These are phyloP conservation scores for Graptemys geographica DNA, from an alignment of 2,797 vertebrate genomes.

Conservation along the genomic window DNA sequence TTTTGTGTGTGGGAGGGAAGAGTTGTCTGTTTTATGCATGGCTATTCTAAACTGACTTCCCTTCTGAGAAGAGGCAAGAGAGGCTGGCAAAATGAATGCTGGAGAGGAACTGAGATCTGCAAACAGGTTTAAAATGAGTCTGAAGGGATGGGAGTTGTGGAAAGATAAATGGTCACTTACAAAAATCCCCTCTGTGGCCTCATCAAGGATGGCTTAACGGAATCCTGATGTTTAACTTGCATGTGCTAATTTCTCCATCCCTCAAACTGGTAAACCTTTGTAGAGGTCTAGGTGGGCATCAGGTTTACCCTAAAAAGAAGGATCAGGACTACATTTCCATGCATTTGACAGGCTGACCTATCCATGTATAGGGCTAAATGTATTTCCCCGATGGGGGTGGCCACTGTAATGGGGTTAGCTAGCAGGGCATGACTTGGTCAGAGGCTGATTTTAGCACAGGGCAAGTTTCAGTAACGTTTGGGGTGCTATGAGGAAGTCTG, in stretches of 20 bases:
- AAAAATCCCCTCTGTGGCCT: background rate
- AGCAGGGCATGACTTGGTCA: background rate
- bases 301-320: background rate
- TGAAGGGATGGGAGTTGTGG: background rate
- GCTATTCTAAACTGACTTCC: background rate
- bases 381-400: background rate
- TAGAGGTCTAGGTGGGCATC: background rate
- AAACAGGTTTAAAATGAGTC: conserved; percentile 10
- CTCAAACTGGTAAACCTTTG: background rate
- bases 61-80: background rate
- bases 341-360: background rate
- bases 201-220: background rate
- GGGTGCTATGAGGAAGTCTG: background rate
- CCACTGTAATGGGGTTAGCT: background rate
- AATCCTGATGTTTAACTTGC: background rate
- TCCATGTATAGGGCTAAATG: background rate
- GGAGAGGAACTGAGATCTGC: background rate
- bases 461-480: background rate
- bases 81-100: background rate
- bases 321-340: background rate
- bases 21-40: background rate
- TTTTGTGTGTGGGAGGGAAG: background rate
- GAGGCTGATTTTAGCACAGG: background rate
- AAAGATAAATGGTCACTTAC: background rate
- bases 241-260: fast-evolving